Base-by-base conservation (phyloP, 2,113 vertebrate genomes). In the Scomber scombrus region DNA sequence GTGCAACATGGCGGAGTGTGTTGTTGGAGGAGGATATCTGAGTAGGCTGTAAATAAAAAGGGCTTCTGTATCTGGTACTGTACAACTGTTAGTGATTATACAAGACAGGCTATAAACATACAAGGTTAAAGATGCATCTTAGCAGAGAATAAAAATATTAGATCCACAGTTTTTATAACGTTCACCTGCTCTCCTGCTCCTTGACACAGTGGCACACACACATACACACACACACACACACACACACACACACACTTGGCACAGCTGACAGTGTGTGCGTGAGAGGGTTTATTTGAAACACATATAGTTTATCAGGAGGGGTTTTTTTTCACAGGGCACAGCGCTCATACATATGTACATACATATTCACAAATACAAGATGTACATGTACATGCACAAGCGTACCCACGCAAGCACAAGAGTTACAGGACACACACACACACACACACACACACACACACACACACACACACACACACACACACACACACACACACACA, bases 1-100 rank as follows among this genome's bases (percentile, higher is more conserved):
- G 96, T 97, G 96, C 95, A 96, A 95, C 85, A 73, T 95, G 93
- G 94, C 93, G 76, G 90, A 91, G 89, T 94, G 80, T 90, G 85
- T 87, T 75, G 67, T 85, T 86, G 85, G 72, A 79, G 75, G 79
- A 88, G 71, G 70, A 86, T 86, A 71, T 94, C 95, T 95, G 92
- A 88, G 23, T 26, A 26, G 85, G 87, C 88, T 91, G 90, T 90
- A 87, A 94, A 92, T 91, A 89, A 88, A 89, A 84, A 79, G 68
- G 71, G 57, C 26, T 78, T 88, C 76, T 89, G 88, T 84, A 49
- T 92, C 49, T 82, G 93, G 89, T 90, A 78, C 84, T 92, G 88
- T 89, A 92, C 91, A 92, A 63, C 79, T 88, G 87, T 91, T 93
- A 93, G 88, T 92, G 92, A 91, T 88, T 85, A 91, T 83, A 95